phyloP scores from a whole-genome alignment of 2,113 vertebrate species.

The Chaetorhynchus papuensis region DNA sequence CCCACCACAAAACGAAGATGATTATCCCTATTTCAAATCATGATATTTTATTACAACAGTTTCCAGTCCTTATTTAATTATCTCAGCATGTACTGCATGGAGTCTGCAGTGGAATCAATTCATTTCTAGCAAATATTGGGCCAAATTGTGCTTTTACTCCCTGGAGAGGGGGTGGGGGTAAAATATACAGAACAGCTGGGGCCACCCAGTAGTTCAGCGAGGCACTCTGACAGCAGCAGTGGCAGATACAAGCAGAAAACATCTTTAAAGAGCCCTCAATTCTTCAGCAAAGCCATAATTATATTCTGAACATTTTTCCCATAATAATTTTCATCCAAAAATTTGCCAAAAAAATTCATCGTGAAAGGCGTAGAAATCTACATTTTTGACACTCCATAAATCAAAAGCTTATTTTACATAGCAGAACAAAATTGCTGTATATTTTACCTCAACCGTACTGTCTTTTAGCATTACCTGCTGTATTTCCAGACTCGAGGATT shows the following conservation, averaged over 20 bases:
- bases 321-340: slow-evolving; percentile 72
- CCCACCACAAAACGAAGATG: not conserved
- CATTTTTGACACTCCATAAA: slow-evolving; percentile 82
- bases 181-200: slow-evolving; percentile 50
- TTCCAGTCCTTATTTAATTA: slow-evolving; percentile 34
- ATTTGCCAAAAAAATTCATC: slow-evolving; percentile 76
- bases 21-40: slow-evolving; percentile 4
- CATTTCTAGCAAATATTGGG: slow-evolving; percentile 27
- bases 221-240: slow-evolving; percentile 11
- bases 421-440: slow-evolving; percentile 66
- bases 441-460: slow-evolving; percentile 39
- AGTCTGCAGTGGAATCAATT: slow-evolving; percentile 26
- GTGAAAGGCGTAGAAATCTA: slow-evolving; percentile 75
- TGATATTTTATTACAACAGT: slow-evolving; percentile 9
- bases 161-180: slow-evolving; percentile 5
- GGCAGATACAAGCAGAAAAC: slow-evolving; percentile 27
- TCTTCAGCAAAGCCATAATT: slow-evolving; percentile 52
- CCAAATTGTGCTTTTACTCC: slow-evolving; percentile 35
- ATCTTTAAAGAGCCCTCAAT: slow-evolving; percentile 37
- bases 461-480: slow-evolving; percentile 53
- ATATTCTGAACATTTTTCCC: slow-evolving; percentile 61
- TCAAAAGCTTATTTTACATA: slow-evolving; percentile 79
- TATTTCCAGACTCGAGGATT: not conserved
- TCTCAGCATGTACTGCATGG: slow-evolving; percentile 7
- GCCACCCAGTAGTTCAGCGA: slow-evolving; percentile 25